Evolutionary conservation across 1,140 invertebrate species (phyloP).

Genomic region (Eupeodes corollae): DNA sequence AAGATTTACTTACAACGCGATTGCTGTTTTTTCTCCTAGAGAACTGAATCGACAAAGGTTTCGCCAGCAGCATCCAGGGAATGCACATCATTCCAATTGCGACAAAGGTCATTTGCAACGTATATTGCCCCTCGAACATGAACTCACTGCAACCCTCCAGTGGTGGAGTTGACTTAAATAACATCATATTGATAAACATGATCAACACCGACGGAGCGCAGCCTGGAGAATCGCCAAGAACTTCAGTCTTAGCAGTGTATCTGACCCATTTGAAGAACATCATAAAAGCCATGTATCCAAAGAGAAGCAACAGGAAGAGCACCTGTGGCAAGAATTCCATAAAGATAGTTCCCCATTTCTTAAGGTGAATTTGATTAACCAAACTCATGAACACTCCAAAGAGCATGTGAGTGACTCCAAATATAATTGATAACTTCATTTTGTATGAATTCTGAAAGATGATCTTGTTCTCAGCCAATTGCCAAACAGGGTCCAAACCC

Average conservation of each 20-base stretch:
- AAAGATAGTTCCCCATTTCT: constrained; percentile 63
- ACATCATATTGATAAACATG: constrained; percentile 84
- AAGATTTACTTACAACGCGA: neutral
- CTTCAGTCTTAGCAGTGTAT: constrained; percentile 47
- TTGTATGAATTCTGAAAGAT: constrained; percentile 97
- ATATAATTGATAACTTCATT: constrained; percentile 96
- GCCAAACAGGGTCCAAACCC: constrained; percentile 70
- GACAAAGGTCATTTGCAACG: constrained; percentile 62
- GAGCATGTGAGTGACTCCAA: constrained; percentile 92
- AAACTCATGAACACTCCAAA: constrained; percentile 84
- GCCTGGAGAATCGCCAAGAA: constrained; percentile 40
- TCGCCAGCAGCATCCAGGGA: constrained; percentile 82
- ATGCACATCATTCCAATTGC: constrained; percentile 69
- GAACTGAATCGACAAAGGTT: constrained; percentile 59
- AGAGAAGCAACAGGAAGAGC: constrained; percentile 77
- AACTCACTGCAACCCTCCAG: constrained; percentile 46
- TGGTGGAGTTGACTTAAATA: constrained; percentile 48
- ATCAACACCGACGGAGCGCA: constrained; percentile 85
- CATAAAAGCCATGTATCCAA: constrained; percentile 86
- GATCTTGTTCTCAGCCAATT: constrained; percentile 86
- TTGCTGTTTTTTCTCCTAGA: constrained; percentile 11
- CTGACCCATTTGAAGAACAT: constrained; percentile 86
- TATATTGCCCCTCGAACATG: constrained; percentile 60
- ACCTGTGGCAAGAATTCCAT: constrained; percentile 89
- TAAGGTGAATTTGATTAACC: constrained; percentile 80